Evolutionary conservation across 2,888 invertebrate genomes (phyloP).

Genomic region (Norana najaformis): DNA sequence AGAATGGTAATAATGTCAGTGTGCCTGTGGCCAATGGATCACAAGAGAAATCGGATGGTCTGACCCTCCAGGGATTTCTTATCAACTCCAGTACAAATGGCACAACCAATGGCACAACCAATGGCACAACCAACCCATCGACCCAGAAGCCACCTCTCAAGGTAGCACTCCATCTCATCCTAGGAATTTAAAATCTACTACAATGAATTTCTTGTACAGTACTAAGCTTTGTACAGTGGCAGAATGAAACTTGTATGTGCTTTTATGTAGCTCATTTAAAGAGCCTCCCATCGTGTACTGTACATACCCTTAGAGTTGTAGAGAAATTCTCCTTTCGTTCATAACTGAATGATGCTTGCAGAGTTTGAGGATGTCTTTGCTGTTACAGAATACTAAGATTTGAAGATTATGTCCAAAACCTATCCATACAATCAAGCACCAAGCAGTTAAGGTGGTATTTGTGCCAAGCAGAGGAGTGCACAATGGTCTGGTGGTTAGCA

Average conservation of each 20-base stretch:
- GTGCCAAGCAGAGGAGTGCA: too few relatives aligned
- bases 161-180: background rate
- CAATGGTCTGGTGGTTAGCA: too few relatives aligned
- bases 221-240: background rate
- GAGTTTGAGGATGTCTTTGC: background rate
- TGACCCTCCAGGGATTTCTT: slow-evolving; percentile 56
- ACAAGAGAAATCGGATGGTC: slow-evolving; percentile 39
- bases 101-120: slow-evolving; percentile 4
- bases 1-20: background rate
- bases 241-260: background rate
- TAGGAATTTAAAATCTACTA: background rate
- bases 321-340: background rate
- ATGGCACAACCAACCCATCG: background rate
- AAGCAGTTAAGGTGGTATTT: background rate
- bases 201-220: background rate
- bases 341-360: background rate
- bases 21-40: background rate
- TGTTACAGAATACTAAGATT: background rate
- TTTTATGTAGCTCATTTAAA: background rate
- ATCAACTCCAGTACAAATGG: slow-evolving; percentile 49
- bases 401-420: too few relatives aligned
- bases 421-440: too few relatives aligned
- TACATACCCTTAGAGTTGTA: background rate
- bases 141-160: background rate
- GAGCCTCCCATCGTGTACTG: background rate